These are phyloP conservation scores for Apotomis betuletana DNA, from an alignment of 2,888 invertebrate genomes.

Conservation along the genomic window DNA sequence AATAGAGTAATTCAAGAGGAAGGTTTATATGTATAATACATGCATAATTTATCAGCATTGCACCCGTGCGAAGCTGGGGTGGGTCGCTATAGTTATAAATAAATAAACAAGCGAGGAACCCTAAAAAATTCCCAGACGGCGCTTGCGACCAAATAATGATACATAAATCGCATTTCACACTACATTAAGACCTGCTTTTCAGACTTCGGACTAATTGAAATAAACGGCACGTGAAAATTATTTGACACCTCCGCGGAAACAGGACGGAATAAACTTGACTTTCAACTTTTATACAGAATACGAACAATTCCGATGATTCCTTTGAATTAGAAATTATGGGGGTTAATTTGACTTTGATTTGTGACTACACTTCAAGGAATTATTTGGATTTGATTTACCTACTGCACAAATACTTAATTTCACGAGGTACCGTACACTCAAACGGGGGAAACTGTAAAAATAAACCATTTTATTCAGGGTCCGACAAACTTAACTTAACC, in stretches of 20 bases:
- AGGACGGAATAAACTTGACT: slow-evolving; percentile 13
- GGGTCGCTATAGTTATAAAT: no score
- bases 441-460: neutral
- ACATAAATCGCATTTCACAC: slow-evolving; percentile 61
- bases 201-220: slow-evolving; percentile 66
- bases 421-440: neutral
- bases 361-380: neutral
- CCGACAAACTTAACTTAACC: no score
- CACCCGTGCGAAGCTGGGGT: no score
- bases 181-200: slow-evolving; percentile 53
- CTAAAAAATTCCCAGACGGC: slow-evolving; percentile 46
- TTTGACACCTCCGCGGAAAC: slow-evolving; percentile 43
- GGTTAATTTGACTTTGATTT: neutral
- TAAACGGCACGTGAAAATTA: slow-evolving; percentile 59
- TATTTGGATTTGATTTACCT: neutral
- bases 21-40: no score
- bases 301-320: neutral
- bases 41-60: no score
- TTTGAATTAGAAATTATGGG: slow-evolving; percentile 21
- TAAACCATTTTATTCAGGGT: no score
- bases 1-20: no score
- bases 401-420: neutral
- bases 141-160: slow-evolving; percentile 51
- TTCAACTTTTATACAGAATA: slow-evolving; percentile 4
- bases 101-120: slow-evolving; percentile 17